These are phyloP conservation scores for Phyllotreta cruciferae DNA, from an alignment of 2,888 invertebrate species.

Conservation along the genomic window DNA sequence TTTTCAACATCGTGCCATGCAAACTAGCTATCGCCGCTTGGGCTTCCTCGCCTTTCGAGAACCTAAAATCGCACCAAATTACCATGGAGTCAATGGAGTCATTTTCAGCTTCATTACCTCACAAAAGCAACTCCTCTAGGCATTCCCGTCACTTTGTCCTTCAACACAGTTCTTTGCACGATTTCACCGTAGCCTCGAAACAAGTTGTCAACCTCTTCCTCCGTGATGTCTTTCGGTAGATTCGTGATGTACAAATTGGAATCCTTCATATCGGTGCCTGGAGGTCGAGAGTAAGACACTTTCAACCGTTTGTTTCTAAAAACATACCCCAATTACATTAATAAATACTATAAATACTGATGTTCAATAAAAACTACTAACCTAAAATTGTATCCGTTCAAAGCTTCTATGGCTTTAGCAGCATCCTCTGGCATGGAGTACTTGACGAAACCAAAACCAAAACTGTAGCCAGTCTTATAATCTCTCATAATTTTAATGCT, in stretches of 20 bases:
- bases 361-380: too few relatives aligned
- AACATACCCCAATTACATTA: slow-evolving; percentile 7
- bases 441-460: slow-evolving; percentile 95
- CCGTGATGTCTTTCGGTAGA: slow-evolving; percentile 84
- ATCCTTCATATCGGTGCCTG: slow-evolving; percentile 90
- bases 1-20: slow-evolving; percentile 85
- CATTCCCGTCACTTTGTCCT: slow-evolving; percentile 86
- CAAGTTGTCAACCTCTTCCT: slow-evolving; percentile 82
- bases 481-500: slow-evolving; percentile 92
- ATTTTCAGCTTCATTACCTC: slow-evolving; percentile 64
- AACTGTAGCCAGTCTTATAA: slow-evolving; percentile 90
- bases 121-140: slow-evolving; percentile 93
- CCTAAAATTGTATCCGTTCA: slow-evolving; percentile 72
- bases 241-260: slow-evolving; percentile 94
- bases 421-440: slow-evolving; percentile 87
- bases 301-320: slow-evolving; percentile 88
- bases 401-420: slow-evolving; percentile 80
- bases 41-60: slow-evolving; percentile 86
- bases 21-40: slow-evolving; percentile 87
- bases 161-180: slow-evolving; percentile 89
- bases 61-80: slow-evolving; percentile 63
- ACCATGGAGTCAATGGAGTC: background rate
- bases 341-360: too few relatives aligned
- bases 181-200: slow-evolving; percentile 90
- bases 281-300: slow-evolving; percentile 91